Conservation (phyloP, 2,113 vertebrate species). For the Callocephalon fimbriatum region DNA sequence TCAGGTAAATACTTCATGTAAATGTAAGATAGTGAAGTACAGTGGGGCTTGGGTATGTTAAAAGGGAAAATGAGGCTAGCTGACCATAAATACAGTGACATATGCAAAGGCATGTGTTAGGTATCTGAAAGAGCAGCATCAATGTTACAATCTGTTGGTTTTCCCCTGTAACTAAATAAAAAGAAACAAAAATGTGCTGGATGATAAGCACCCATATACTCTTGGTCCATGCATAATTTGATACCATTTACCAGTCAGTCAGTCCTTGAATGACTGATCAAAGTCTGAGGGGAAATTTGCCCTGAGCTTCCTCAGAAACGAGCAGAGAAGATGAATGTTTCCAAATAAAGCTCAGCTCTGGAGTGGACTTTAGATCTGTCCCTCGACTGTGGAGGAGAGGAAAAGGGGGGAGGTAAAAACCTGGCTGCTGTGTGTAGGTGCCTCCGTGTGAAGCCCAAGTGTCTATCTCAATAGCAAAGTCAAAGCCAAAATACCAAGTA, state of each 20-base stretch:
- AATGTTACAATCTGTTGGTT: neutral
- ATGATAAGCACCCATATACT: neutral
- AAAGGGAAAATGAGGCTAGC: neutral
- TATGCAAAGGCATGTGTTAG: neutral
- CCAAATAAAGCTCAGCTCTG: neutral
- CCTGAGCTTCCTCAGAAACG: neutral
- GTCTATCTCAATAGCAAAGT: neutral
- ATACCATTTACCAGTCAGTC: neutral
- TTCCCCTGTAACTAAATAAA: neutral
- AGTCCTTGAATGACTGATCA: neutral
- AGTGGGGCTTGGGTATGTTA: neutral
- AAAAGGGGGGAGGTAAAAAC: neutral
- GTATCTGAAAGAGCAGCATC: neutral
- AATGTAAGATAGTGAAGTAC: neutral
- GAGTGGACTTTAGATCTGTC: neutral
- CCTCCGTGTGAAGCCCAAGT: neutral
- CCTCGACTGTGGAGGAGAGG: neutral
- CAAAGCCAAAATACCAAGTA: neutral
- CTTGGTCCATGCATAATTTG: neutral
- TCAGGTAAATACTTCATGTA: conserved; percentile 80
- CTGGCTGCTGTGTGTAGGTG: neutral
- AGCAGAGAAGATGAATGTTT: neutral
- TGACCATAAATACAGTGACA: neutral
- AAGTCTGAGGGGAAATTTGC: neutral
- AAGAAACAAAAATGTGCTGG: neutral